Percentiles rank a stretch among this genome's conserved stretches.
Conservation (phyloP, 2,113 vertebrate species). For the Pseudopodoces humilis region DNA sequence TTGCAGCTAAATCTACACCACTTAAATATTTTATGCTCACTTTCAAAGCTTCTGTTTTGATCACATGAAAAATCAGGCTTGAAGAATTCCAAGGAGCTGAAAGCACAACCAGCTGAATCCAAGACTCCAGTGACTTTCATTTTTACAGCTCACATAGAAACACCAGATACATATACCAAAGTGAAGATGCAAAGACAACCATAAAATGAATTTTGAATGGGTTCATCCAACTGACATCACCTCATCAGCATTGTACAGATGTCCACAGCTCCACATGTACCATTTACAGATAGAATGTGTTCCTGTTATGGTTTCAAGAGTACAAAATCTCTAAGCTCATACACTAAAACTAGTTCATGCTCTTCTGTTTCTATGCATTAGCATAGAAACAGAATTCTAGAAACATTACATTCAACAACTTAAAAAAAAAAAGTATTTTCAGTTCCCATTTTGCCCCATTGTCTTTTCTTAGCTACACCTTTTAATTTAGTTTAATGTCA, state of each 20-base stretch:
- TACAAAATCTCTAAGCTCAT: background rate
- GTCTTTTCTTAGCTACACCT: background rate
- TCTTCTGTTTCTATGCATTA: background rate
- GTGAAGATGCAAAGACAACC: background rate
- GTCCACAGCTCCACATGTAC: background rate
- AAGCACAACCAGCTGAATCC: background rate
- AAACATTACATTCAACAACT: background rate
- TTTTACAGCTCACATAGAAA: background rate
- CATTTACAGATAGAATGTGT: background rate
- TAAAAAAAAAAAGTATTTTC: background rate
- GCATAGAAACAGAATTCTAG: background rate
- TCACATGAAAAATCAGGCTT: background rate
- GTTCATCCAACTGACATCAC: background rate
- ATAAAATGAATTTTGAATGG: background rate
- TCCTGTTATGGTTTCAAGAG: background rate
- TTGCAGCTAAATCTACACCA: background rate
- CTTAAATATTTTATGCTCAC: conserved; percentile 8
- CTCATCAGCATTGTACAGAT: background rate
- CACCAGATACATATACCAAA: background rate
- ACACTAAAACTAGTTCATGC: background rate
- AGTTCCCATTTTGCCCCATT: background rate
- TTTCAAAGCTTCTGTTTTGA: background rate
- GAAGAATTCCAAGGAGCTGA: background rate
- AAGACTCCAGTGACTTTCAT: background rate
- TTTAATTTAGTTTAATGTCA: background rate